phyloP scores from a whole-genome alignment of 2,797 vertebrate genomes.

The Tenualosa ilisha region DNA sequence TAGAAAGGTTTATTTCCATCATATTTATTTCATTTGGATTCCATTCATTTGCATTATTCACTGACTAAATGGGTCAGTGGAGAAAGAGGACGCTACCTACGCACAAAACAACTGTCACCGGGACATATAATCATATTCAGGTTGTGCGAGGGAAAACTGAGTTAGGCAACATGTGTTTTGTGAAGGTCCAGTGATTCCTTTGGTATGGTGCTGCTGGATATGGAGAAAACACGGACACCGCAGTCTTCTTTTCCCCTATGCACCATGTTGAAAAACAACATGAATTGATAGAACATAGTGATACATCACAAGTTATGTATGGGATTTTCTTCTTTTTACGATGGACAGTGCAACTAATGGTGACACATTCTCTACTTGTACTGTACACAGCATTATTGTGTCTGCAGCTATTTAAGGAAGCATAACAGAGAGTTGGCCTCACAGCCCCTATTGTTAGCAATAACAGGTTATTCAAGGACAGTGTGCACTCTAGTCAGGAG shows the following conservation, averaged over 20 bases:
- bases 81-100: constrained; percentile 1
- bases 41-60: background rate
- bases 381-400: too few species aligned
- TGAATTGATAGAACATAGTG: too few species aligned
- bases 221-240: too few species aligned
- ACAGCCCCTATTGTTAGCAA: background rate
- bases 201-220: background rate
- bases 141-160: too few species aligned
- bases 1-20: background rate
- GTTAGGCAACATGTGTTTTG: background rate
- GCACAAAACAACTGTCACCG: background rate
- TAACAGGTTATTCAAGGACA: background rate
- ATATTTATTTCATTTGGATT: background rate
- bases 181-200: background rate
- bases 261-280: too few species aligned
- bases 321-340: too few species aligned
- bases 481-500: background rate
- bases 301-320: too few species aligned
- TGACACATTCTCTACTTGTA: too few species aligned
- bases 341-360: too few species aligned
- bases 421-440: too few species aligned
- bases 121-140: background rate
- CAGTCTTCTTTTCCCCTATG: too few species aligned
- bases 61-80: constrained; percentile 7
- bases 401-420: too few species aligned